phyloP scores from a whole-genome alignment of 2,113 vertebrate species.

The Pygoscelis antarcticus region DNA sequence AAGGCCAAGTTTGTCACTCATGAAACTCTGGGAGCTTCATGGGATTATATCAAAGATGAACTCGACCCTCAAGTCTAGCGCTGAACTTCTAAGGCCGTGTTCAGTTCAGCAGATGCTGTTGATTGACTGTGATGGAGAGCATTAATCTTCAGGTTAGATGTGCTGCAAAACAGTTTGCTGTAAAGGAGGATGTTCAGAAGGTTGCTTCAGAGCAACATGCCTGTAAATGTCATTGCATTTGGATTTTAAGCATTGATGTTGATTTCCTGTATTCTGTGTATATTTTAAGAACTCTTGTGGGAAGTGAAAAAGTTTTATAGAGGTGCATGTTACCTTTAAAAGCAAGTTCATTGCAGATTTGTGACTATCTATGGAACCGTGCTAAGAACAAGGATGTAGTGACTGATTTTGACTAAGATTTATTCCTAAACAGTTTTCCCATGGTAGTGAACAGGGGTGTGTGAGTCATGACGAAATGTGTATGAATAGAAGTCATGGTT shows the following conservation, averaged over 20 bases:
- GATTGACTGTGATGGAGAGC: background rate
- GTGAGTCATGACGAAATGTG: background rate
- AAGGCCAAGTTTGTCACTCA: background rate
- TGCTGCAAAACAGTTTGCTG: background rate
- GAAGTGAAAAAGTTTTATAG: background rate
- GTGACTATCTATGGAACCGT: background rate
- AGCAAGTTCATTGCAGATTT: background rate
- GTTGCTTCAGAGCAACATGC: background rate
- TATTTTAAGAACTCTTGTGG: background rate
- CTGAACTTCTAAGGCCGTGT: background rate
- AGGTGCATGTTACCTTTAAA: background rate
- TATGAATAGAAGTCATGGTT: background rate
- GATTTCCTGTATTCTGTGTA: background rate
- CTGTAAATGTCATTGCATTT: constrained; percentile 16
- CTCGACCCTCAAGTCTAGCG: background rate
- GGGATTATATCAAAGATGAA: constrained; percentile 5
- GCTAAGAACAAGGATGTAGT: background rate
- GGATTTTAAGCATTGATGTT: background rate
- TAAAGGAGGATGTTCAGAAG: background rate
- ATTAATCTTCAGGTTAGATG: background rate
- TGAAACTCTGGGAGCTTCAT: background rate
- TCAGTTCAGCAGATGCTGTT: background rate
- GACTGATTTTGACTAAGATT: background rate
- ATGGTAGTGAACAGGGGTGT: background rate
- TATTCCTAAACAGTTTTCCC: background rate